These are phyloP conservation scores for Drosophila nr. perissopoda DNA, from an alignment of 2,888 invertebrate genomes.

Conservation along the genomic window DNA sequence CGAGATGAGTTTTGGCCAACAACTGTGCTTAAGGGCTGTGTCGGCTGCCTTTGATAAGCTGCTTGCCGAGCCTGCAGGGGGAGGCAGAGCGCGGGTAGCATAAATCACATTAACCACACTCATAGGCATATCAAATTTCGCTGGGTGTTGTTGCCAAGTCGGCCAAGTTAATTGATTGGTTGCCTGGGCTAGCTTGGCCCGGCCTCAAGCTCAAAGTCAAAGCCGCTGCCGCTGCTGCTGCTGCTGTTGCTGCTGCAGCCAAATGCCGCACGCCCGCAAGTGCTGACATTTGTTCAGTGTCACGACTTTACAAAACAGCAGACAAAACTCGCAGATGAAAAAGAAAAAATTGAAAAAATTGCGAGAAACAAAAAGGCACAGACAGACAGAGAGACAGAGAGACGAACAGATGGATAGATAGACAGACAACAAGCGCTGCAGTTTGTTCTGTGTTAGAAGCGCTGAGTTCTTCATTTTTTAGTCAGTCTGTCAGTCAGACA, in stretches of 20 bases:
- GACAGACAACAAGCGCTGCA: slow-evolving; percentile 45
- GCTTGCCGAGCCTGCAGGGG: slow-evolving; percentile 23
- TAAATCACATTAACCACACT: slow-evolving; percentile 74
- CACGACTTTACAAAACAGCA: slow-evolving; percentile 67
- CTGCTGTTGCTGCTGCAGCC: slow-evolving; percentile 8
- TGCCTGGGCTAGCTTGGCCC: slow-evolving; percentile 41
- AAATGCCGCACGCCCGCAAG: slow-evolving; percentile 72
- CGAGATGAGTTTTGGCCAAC: slow-evolving; percentile 36
- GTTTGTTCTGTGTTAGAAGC: slow-evolving; percentile 58
- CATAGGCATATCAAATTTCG: slow-evolving; percentile 75
- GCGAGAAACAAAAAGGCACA: slow-evolving; percentile 11
- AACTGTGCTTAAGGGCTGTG: slow-evolving; percentile 18
- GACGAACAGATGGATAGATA: slow-evolving; percentile 13
- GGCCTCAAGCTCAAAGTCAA: slow-evolving; percentile 69
- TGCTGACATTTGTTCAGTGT: slow-evolving; percentile 80
- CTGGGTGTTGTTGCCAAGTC: slow-evolving; percentile 51
- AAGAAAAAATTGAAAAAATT: not conserved
- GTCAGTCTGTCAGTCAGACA: slow-evolving; percentile 38
- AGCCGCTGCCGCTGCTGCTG: slow-evolving; percentile 48
- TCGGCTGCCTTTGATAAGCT: slow-evolving; percentile 61
- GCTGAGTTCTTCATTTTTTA: slow-evolving; percentile 24
- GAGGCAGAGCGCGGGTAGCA: slow-evolving; percentile 5
- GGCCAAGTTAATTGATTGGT: slow-evolving; percentile 76
- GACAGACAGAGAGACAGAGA: not conserved
- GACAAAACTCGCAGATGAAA: slow-evolving; percentile 46